phyloP scores from a whole-genome alignment of 2,113 vertebrate species.

The Peucedramus taeniatus region DNA sequence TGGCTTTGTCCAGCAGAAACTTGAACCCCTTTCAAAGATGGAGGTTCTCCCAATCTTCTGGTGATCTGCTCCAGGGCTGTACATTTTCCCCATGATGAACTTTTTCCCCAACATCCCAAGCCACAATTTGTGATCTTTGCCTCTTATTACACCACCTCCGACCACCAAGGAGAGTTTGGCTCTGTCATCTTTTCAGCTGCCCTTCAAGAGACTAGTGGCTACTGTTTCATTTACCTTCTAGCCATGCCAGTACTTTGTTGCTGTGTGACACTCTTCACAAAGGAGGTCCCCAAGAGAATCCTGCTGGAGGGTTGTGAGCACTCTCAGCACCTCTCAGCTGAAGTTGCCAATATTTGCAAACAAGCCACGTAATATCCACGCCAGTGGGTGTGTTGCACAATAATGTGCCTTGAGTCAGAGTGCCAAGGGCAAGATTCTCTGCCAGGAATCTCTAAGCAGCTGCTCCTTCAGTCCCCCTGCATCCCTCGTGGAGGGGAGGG shows the following conservation, averaged over 20 bases:
- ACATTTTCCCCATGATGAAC: background rate
- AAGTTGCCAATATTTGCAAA: background rate
- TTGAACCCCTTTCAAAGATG: background rate
- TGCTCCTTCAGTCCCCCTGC: background rate
- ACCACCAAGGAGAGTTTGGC: background rate
- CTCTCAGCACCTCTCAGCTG: background rate
- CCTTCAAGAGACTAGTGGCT: background rate
- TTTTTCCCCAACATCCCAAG: background rate
- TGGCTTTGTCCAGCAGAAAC: background rate
- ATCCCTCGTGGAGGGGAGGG: background rate
- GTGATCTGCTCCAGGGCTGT: background rate
- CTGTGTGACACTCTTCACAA: background rate
- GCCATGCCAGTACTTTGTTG: background rate
- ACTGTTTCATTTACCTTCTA: background rate
- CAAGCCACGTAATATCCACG: background rate
- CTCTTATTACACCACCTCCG: background rate
- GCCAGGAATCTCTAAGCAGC: slow-evolving; percentile 7
- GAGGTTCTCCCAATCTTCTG: background rate
- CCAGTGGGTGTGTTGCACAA: background rate
- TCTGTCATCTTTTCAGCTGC: background rate
- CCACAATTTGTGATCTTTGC: background rate
- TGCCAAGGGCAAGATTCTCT: background rate
- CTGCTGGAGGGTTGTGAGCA: background rate
- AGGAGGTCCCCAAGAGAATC: background rate
- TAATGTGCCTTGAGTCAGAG: background rate